Evolutionary conservation across 64 coral and sea anemone genomes (phyloP).

Genomic region (Anthopleura sola): DNA sequence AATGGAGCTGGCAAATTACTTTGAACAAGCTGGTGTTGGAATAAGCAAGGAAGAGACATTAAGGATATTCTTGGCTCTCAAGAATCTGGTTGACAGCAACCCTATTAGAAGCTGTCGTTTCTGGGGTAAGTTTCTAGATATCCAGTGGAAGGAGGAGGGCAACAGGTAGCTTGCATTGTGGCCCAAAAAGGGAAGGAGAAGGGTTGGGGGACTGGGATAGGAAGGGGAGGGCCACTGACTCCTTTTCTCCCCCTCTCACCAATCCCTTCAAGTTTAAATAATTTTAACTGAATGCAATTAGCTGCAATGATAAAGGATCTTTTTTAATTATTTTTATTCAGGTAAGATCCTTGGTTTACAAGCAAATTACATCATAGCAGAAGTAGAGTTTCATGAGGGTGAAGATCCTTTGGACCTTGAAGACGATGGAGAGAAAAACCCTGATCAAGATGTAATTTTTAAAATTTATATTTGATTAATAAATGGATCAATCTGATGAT

Average conservation of each 20-base stretch:
- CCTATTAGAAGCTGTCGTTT: constrained; percentile 93
- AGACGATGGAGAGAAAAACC: constrained; percentile 15
- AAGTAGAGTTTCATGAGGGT: constrained; percentile 95
- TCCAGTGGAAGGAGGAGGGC: not conserved
- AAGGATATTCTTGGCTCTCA: constrained; percentile 87
- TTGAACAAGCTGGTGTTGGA: constrained; percentile 89
- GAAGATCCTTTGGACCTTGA: constrained; percentile 61
- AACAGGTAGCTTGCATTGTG: too few species aligned
- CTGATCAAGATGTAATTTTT: not conserved
- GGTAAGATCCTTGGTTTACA: constrained; percentile 93
- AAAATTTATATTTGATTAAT: not conserved
- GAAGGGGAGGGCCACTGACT: too few species aligned
- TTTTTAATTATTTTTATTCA: constrained; percentile 17
- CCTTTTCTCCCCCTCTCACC: too few species aligned
- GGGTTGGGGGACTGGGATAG: too few species aligned
- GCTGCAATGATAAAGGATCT: not conserved
- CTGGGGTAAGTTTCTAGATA: constrained; percentile 70
- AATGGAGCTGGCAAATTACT: constrained; percentile 98
- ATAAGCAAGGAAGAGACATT: constrained; percentile 92
- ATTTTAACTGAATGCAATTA: not conserved
- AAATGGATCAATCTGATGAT: too few species aligned
- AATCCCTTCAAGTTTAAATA: too few species aligned
- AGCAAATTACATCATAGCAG: constrained; percentile 89
- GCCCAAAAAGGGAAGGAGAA: too few species aligned
- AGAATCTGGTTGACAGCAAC: constrained; percentile 82